Evolutionary conservation across 2,888 invertebrate genomes (phyloP).

Genomic region (Hipparchia semele): DNA sequence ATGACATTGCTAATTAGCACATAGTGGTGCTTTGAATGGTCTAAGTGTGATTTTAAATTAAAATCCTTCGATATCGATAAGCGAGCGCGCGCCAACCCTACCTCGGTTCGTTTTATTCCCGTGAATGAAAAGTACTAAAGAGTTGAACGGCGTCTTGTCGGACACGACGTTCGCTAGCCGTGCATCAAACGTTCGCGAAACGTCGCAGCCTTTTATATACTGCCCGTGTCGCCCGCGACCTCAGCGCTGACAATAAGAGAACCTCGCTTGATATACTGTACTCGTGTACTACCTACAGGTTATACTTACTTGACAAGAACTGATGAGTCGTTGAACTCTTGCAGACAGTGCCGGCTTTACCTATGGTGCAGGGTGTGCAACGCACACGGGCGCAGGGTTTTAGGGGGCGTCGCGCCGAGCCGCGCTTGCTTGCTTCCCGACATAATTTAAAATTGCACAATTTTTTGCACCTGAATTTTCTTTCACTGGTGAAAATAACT

Average conservation of each 20-base stretch:
- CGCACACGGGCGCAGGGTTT: no score
- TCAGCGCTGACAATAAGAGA: constrained; percentile 35
- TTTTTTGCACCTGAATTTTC: no score
- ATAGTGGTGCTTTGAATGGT: no score
- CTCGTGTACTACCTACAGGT: not conserved
- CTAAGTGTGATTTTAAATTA: no score
- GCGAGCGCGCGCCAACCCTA: constrained; percentile 42
- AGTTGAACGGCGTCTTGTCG: constrained; percentile 59
- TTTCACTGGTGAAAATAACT: no score
- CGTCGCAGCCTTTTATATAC: constrained; percentile 59
- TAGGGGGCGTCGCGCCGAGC: no score
- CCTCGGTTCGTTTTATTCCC: constrained; percentile 42
- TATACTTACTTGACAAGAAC: constrained; percentile 11
- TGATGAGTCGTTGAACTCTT: not conserved
- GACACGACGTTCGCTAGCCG: constrained; percentile 62
- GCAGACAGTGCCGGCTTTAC: no score
- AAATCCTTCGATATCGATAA: not conserved
- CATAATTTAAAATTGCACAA: no score
- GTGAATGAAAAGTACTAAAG: constrained; percentile 67
- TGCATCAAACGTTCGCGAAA: constrained; percentile 47
- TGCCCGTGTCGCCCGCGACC: constrained; percentile 39
- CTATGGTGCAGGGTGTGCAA: no score
- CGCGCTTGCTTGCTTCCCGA: no score
- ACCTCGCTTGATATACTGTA: constrained; percentile 26
- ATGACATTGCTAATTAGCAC: no score